phyloP scores from a whole-genome alignment of 2,888 invertebrate genomes.

The Eupithecia insigniata region DNA sequence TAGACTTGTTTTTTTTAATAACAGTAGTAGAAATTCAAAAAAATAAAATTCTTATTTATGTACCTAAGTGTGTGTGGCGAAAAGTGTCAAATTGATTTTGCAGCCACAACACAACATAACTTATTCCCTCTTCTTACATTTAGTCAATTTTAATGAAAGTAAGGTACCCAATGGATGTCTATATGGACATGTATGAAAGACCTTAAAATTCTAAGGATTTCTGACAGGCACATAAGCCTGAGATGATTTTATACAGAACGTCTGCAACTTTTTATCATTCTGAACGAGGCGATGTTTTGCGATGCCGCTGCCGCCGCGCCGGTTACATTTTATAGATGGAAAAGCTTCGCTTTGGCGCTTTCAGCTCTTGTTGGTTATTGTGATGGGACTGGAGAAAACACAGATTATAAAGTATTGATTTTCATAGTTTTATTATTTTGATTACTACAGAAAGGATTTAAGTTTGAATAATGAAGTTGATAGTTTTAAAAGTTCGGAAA shows the following conservation, averaged over 20 bases:
- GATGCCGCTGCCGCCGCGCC: not conserved
- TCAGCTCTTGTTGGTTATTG: not conserved
- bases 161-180: not conserved
- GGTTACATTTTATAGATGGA: slow-evolving; percentile 2
- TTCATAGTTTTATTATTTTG: not conserved
- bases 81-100: not conserved
- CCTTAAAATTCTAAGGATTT: not conserved
- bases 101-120: not conserved
- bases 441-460: not conserved
- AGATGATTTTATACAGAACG: slow-evolving; percentile 2
- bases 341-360: not conserved
- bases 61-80: too few relatives aligned
- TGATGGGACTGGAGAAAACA: not conserved
- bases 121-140: not conserved
- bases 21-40: not conserved
- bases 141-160: not conserved
- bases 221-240: not conserved
- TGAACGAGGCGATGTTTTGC: slow-evolving; percentile 5
- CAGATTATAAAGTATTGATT: not conserved
- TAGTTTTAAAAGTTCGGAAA: not conserved
- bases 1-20: not conserved
- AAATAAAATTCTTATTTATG: not conserved
- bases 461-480: not conserved
- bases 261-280: slow-evolving; percentile 5
- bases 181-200: not conserved